phyloP scores from a whole-genome alignment of 2,888 invertebrate species.

The Lissocephala sabroskyi region DNA sequence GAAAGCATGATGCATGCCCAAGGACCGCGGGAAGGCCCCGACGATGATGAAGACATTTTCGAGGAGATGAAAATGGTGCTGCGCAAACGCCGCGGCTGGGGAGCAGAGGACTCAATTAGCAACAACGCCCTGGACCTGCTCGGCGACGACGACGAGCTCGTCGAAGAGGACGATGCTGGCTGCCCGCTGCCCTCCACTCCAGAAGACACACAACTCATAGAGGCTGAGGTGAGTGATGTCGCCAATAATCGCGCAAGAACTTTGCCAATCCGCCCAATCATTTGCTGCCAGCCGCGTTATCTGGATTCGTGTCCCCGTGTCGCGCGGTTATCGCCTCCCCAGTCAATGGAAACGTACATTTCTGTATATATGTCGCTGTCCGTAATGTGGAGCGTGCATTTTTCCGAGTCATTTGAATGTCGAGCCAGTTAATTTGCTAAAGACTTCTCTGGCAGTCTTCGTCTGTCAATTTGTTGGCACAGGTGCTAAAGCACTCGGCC shows the following conservation, averaged over 20 bases:
- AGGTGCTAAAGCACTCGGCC: constrained; percentile 13
- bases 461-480: constrained; percentile 10
- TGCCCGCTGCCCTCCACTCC: constrained; percentile 90
- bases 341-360: neutral
- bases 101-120: constrained; percentile 67
- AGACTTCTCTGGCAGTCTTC: constrained; percentile 9
- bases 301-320: constrained; percentile 23
- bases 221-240: constrained; percentile 77
- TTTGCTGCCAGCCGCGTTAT: constrained; percentile 15
- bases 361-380: neutral
- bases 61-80: constrained; percentile 70
- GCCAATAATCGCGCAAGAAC: no score
- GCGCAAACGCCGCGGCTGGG: constrained; percentile 70
- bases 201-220: constrained; percentile 86
- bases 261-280: constrained; percentile 4
- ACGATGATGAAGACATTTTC: constrained; percentile 66
- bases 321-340: constrained; percentile 24
- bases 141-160: constrained; percentile 69
- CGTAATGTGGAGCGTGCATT: constrained; percentile 4
- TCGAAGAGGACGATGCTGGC: constrained; percentile 83
- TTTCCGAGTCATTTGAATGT: constrained; percentile 26
- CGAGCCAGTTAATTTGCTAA: constrained; percentile 6
- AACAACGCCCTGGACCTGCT: constrained; percentile 68
- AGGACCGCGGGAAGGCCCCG: neutral
- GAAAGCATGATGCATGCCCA: constrained; percentile 17